phyloP scores from a whole-genome alignment of 2,888 invertebrate species.

The Axea sp. region DNA sequence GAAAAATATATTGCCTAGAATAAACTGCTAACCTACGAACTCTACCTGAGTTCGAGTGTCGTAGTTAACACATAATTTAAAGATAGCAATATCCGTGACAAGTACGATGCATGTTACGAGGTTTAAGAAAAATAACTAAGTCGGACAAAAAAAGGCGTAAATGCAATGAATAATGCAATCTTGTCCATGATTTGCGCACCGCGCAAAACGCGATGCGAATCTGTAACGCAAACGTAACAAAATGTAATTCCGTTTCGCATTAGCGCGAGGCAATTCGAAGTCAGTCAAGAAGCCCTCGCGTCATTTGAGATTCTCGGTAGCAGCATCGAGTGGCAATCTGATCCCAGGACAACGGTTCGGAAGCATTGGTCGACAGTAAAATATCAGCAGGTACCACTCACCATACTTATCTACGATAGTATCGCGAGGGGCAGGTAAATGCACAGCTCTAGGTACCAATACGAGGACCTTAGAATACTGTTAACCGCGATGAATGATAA shows the following conservation, averaged over 20 bases:
- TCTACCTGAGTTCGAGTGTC: too few relatives aligned
- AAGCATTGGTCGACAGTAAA: slow-evolving; percentile 78
- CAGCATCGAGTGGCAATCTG: slow-evolving; percentile 74
- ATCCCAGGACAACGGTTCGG: slow-evolving; percentile 76
- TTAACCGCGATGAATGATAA: slow-evolving; percentile 75
- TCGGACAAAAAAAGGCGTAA: slow-evolving; percentile 1
- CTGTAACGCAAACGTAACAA: slow-evolving; percentile 20
- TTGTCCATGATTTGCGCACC: too few relatives aligned
- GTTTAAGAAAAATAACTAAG: too few relatives aligned
- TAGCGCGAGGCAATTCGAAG: too few relatives aligned
- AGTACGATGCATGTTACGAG: too few relatives aligned
- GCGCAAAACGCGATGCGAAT: slow-evolving; percentile 27
- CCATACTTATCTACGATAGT: slow-evolving; percentile 67
- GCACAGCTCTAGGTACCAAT: slow-evolving; percentile 61
- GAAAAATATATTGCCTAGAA: too few relatives aligned
- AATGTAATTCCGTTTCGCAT: slow-evolving; percentile 34
- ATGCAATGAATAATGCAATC: slow-evolving; percentile 22
- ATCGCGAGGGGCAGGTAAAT: slow-evolving; percentile 65
- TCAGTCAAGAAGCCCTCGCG: slow-evolving; percentile 53
- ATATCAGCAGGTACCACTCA: slow-evolving; percentile 76
- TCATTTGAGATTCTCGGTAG: slow-evolving; percentile 73
- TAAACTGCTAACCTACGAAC: too few relatives aligned
- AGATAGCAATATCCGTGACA: too few relatives aligned
- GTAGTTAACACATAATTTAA: too few relatives aligned
- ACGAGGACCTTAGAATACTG: slow-evolving; percentile 63